A percentile compares a stretch with the other conserved stretches of the same genome.
Conservation (phyloP, 2,797 vertebrate species). For the Cryptoprocta ferox region DNA sequence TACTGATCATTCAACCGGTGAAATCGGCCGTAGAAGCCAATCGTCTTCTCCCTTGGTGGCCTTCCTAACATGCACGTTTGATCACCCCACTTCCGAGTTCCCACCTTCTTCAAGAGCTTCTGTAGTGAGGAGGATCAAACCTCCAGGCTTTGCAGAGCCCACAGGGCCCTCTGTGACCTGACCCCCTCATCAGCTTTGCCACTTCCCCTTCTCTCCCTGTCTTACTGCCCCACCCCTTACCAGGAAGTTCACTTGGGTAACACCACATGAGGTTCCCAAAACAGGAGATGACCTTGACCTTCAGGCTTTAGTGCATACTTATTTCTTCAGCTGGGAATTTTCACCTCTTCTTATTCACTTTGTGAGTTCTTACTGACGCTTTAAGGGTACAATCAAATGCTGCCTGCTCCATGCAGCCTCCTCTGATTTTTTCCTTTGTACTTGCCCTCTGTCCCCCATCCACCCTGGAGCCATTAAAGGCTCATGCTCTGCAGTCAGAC, state of each 20-base stretch:
- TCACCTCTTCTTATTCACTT: not conserved
- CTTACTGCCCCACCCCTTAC: not conserved
- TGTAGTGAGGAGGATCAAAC: accelerated
- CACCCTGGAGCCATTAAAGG: accelerated
- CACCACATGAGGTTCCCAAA: constrained; percentile 45
- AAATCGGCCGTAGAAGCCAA: no score
- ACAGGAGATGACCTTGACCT: constrained; percentile 14
- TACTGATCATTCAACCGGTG: accelerated
- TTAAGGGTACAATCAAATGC: not conserved
- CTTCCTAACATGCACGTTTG: accelerated
- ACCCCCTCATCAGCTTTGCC: not conserved
- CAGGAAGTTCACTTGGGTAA: constrained; percentile 57
- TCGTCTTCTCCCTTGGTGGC: no score
- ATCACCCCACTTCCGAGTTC: accelerated
- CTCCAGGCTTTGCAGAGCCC: not conserved
- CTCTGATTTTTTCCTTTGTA: not conserved
- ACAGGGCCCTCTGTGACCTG: not conserved
- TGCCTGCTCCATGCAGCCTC: not conserved
- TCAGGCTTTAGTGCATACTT: not conserved
- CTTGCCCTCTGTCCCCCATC: not conserved
- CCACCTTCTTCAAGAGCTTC: not conserved
- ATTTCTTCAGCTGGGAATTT: not conserved
- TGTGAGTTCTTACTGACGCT: not conserved
- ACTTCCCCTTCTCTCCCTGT: constrained; percentile 54
- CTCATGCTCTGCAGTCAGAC: not conserved